phyloP scores from a whole-genome alignment of 2,113 vertebrate species.

The Hyperoodon ampullatus region DNA sequence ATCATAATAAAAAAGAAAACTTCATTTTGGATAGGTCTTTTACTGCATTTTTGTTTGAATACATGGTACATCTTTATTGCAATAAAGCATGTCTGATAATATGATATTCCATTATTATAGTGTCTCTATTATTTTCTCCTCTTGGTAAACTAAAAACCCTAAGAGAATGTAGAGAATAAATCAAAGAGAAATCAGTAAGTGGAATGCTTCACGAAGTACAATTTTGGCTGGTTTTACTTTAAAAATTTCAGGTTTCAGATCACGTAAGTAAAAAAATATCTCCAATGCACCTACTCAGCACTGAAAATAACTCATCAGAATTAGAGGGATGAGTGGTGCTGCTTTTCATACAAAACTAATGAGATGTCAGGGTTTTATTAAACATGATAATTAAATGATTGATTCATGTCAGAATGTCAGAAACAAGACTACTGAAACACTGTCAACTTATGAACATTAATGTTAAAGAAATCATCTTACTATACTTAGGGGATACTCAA shows the following conservation, averaged over 20 bases:
- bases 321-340: background rate
- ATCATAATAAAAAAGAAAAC: background rate
- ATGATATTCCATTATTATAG: constrained; percentile 29
- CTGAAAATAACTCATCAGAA: constrained; percentile 4
- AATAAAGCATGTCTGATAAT: background rate
- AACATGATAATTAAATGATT: constrained; percentile 41
- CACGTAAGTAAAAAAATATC: constrained; percentile 17
- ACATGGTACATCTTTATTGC: background rate
- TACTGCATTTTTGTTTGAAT: constrained; percentile 29
- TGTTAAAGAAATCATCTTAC: background rate
- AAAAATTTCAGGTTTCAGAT: constrained; percentile 32
- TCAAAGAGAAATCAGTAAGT: constrained; percentile 20
- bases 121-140: background rate
- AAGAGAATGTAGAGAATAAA: background rate
- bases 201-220: background rate
- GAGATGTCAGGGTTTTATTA: constrained; percentile 1
- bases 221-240: background rate
- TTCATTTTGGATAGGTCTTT: background rate
- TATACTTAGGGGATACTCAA: background rate
- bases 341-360: constrained; percentile 34
- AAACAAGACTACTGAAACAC: constrained; percentile 42
- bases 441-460: background rate
- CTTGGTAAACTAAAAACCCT: background rate
- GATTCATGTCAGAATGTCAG: constrained; percentile 26
- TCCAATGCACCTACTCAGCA: background rate